These are phyloP conservation scores for Tetranychus cinnabarinus DNA, from an alignment of 1,140 invertebrate genomes.

Conservation along the genomic window DNA sequence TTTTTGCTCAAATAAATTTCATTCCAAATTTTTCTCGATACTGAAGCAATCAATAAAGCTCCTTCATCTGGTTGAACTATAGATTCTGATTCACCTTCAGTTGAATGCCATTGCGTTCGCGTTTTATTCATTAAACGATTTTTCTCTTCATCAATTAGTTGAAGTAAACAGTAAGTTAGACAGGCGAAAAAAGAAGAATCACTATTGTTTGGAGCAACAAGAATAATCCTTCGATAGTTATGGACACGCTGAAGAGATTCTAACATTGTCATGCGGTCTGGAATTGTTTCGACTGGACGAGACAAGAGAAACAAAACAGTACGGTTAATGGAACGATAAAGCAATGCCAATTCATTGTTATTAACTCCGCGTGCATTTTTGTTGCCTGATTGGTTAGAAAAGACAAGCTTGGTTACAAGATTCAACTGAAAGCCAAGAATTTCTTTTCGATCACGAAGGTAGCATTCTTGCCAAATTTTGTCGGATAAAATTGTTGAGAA, in stretches of 20 bases:
- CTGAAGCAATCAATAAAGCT: slow-evolving; percentile 50
- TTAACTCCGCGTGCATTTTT: too few species aligned
- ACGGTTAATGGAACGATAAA: slow-evolving; percentile 81
- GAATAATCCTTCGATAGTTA: slow-evolving; percentile 51
- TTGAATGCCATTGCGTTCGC: not conserved
- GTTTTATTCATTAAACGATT: not conserved
- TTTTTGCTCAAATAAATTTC: slow-evolving; percentile 89
- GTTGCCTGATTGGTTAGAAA: not conserved
- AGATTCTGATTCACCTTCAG: not conserved
- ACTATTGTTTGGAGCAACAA: slow-evolving; percentile 67
- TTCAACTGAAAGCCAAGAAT: slow-evolving; percentile 3
- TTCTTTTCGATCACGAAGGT: slow-evolving; percentile 1
- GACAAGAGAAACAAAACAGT: slow-evolving; percentile 79
- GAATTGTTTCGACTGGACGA: slow-evolving; percentile 50
- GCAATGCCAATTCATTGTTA: not conserved
- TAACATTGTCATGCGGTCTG: slow-evolving; percentile 67
- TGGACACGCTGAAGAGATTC: slow-evolving; percentile 82
- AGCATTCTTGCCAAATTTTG: slow-evolving; percentile 8
- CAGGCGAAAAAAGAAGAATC: slow-evolving; percentile 73
- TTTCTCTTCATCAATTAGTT: slow-evolving; percentile 37
- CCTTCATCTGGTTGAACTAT: slow-evolving; percentile 31
- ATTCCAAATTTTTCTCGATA: slow-evolving; percentile 83
- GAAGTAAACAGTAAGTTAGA: slow-evolving; percentile 78
- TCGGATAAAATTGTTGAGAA: slow-evolving; percentile 3
- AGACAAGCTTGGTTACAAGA: not conserved